Conservation (phyloP, 2,797 vertebrate species). For the Kryptolebias ocellatus region DNA sequence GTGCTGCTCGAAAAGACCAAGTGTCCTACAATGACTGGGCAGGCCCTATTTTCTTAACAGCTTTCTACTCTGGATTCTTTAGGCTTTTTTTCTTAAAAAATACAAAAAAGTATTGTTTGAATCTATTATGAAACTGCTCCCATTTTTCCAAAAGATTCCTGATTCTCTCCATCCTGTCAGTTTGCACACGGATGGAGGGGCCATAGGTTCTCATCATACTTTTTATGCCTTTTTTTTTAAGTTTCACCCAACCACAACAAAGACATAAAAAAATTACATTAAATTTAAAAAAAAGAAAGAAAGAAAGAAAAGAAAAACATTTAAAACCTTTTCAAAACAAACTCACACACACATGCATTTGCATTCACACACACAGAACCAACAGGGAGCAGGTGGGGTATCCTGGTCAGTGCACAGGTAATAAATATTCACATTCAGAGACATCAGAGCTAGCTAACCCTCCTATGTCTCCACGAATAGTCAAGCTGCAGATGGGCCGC, state of each 20-base stretch:
- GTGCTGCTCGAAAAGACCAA: conserved; percentile 43
- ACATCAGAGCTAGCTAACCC: conserved; percentile 64
- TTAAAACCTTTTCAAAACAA: conserved; percentile 68
- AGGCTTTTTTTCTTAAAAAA: conserved; percentile 66
- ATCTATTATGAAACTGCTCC: conserved; percentile 72
- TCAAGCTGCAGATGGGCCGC: conserved; percentile 28
- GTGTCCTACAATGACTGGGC: conserved; percentile 49
- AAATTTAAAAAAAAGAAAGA: conserved; percentile 23
- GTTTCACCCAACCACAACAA: conserved; percentile 72
- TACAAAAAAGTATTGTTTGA: conserved; percentile 73
- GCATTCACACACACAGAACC: conserved; percentile 53
- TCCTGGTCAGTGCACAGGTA: conserved; percentile 75
- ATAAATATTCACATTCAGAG: conserved; percentile 85
- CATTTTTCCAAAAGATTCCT: conserved; percentile 60
- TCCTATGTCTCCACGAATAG: conserved; percentile 19
- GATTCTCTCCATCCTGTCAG: conserved; percentile 54
- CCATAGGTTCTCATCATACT: conserved; percentile 75
- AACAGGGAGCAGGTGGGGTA: conserved; percentile 75
- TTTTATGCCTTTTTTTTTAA: conserved; percentile 76
- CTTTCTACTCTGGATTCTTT: conserved; percentile 58
- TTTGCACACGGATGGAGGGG: conserved; percentile 59
- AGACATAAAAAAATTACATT: conserved; percentile 47
- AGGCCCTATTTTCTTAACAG: conserved; percentile 40
- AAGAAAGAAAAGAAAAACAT: conserved; percentile 64
- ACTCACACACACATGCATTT: conserved; percentile 14